Conservation (phyloP, 2,113 vertebrate genomes). For the Phaethon lepturus region DNA sequence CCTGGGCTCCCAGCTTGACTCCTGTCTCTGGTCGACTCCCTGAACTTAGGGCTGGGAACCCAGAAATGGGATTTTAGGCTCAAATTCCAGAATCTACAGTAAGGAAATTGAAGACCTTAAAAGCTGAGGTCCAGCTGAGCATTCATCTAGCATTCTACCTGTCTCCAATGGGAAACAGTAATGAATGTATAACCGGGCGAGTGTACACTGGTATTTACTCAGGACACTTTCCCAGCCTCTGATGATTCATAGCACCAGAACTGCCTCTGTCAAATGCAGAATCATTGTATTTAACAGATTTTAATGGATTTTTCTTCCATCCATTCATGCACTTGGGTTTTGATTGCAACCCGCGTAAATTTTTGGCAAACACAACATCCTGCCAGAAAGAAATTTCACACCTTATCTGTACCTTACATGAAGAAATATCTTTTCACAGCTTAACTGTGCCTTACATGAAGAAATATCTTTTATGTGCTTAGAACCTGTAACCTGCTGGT, state of each 20-base stretch:
- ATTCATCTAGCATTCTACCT: background rate
- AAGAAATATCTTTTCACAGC: no score
- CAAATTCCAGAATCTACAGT: background rate
- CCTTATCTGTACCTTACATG: no score
- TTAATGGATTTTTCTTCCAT: background rate
- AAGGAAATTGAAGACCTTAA: background rate
- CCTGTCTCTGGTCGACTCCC: background rate
- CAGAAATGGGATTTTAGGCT: background rate
- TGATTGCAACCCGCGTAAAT: background rate
- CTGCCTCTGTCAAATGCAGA: background rate
- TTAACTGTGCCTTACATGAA: background rate
- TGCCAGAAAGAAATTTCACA: background rate
- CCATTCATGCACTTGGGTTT: background rate
- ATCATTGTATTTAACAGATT: background rate
- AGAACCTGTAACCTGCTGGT: background rate
- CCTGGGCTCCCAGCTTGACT: background rate
- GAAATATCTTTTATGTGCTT: background rate
- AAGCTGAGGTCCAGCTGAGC: background rate
- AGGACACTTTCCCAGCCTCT: background rate
- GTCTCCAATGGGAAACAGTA: background rate
- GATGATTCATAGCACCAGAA: background rate
- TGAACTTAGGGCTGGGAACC: background rate
- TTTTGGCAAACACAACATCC: background rate
- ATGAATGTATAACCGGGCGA: background rate
- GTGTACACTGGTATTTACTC: background rate